These are phyloP conservation scores for Sebastes matsubarae DNA, from an alignment of 2,797 vertebrate genomes.

Conservation along the genomic window DNA sequence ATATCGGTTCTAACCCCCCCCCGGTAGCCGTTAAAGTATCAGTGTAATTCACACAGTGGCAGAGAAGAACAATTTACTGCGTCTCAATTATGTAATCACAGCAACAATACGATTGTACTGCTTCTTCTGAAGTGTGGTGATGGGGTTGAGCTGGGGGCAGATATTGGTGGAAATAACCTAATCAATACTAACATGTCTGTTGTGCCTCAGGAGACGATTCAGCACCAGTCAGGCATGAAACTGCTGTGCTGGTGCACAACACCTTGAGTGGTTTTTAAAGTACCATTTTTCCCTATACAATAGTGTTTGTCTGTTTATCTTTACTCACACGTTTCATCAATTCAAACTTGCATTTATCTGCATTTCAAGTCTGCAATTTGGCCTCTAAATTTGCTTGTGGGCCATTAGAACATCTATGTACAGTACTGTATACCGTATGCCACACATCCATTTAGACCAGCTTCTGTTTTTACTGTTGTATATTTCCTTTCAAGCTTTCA, in stretches of 20 bases:
- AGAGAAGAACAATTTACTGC: constrained; percentile 14
- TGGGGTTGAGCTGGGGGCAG: constrained; percentile 11
- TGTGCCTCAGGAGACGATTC: constrained; percentile 32
- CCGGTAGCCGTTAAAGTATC: background rate
- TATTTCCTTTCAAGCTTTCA: background rate
- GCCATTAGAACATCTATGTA: background rate
- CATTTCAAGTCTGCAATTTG: background rate
- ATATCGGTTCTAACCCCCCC: background rate
- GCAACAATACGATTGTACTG: constrained; percentile 16
- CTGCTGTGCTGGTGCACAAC: constrained; percentile 14
- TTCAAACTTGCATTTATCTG: background rate
- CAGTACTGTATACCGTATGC: background rate
- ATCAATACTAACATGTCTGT: constrained; percentile 41
- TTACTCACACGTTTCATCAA: background rate
- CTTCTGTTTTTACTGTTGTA: background rate
- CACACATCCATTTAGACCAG: background rate
- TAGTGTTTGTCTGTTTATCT: background rate
- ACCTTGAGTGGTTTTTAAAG: background rate
- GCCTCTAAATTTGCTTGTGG: background rate
- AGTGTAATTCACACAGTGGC: constrained; percentile 17
- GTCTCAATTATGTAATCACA: constrained; percentile 44
- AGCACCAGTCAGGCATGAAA: constrained; percentile 1
- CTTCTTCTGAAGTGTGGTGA: constrained; percentile 28
- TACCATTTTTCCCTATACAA: background rate
- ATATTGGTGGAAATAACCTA: constrained; percentile 30